phyloP scores from a whole-genome alignment of 1,140 invertebrate genomes.

The Drosophila trapezifrons region DNA sequence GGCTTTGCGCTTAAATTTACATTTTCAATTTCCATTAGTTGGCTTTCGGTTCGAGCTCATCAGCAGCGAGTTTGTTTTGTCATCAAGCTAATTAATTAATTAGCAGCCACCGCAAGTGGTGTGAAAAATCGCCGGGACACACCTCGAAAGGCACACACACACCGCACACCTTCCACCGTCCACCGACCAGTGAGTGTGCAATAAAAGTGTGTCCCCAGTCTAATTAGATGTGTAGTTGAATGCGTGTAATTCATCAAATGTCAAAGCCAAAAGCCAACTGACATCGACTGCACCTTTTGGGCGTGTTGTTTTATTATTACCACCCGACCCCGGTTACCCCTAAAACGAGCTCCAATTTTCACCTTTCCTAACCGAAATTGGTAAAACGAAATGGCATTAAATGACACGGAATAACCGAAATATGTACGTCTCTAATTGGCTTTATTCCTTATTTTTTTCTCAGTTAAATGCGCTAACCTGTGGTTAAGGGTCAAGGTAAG shows the following conservation, averaged over 20 bases:
- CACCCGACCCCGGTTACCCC: constrained; percentile 27
- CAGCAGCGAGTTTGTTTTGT: constrained; percentile 73
- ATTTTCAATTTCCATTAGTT: constrained; percentile 37
- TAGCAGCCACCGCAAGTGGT: constrained; percentile 61
- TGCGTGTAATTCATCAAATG: constrained; percentile 76
- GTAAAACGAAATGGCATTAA: background rate
- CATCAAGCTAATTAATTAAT: constrained; percentile 83
- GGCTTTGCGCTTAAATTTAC: constrained; percentile 5
- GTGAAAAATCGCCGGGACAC: constrained; percentile 70
- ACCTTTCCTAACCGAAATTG: background rate
- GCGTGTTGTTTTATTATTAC: constrained; percentile 55
- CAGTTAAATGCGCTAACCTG: no score
- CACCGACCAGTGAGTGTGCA: constrained; percentile 50
- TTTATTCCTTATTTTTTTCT: no score
- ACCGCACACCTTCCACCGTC: no score
- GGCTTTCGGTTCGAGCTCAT: constrained; percentile 45
- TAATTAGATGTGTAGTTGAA: constrained; percentile 74
- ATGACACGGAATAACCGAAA: background rate
- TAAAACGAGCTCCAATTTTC: background rate
- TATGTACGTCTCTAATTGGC: background rate
- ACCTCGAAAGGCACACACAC: constrained; percentile 43
- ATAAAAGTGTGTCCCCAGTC: constrained; percentile 75
- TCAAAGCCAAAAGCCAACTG: constrained; percentile 56
- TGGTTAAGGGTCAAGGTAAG: no score
- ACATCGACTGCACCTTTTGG: constrained; percentile 72